Percentiles rank a stretch among this genome's conserved stretches.
Evolutionary conservation across 2,797 vertebrate genomes (phyloP).

Genomic region (Spinus pinus): DNA sequence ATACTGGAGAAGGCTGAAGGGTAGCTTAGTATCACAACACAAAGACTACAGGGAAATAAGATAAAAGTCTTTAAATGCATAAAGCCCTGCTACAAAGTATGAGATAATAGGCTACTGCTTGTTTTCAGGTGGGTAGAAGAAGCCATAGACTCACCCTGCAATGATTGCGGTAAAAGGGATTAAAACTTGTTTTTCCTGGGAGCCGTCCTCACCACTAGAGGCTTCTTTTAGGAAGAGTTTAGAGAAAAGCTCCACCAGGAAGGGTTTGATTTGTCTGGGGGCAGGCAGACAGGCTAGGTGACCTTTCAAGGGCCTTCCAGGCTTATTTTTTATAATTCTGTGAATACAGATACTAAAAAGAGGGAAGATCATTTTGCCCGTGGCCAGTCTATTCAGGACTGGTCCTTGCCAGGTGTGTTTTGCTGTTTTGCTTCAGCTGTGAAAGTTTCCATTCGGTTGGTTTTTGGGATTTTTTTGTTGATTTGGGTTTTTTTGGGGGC

Average conservation of each 20-base stretch:
- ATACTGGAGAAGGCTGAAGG: slow-evolving; percentile 64
- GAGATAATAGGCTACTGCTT: slow-evolving; percentile 53
- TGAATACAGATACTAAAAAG: slow-evolving; percentile 16
- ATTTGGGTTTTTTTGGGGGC: no score
- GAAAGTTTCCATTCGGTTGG: neutral
- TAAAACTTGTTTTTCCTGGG: slow-evolving; percentile 64
- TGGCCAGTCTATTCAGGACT: slow-evolving; percentile 38
- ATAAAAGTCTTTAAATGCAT: slow-evolving; percentile 60
- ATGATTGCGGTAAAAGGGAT: neutral
- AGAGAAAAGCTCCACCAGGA: slow-evolving; percentile 51
- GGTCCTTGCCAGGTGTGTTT: slow-evolving; percentile 27
- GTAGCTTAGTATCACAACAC: slow-evolving; percentile 45
- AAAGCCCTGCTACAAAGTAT: slow-evolving; percentile 43
- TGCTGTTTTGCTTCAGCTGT: neutral
- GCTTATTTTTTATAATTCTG: slow-evolving; percentile 59
- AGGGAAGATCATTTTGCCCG: slow-evolving; percentile 23
- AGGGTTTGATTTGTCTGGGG: slow-evolving; percentile 2
- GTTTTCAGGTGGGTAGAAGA: slow-evolving; percentile 46
- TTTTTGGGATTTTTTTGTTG: neutral
- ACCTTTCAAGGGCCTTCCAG: slow-evolving; percentile 49
- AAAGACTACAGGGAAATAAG: slow-evolving; percentile 42
- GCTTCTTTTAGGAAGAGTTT: slow-evolving; percentile 44
- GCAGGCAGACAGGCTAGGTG: slow-evolving; percentile 62
- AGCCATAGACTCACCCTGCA: slow-evolving; percentile 24
- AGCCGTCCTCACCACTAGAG: slow-evolving; percentile 29